Conservation (phyloP, 2,797 vertebrate genomes). For the Podarcis siculus region DNA sequence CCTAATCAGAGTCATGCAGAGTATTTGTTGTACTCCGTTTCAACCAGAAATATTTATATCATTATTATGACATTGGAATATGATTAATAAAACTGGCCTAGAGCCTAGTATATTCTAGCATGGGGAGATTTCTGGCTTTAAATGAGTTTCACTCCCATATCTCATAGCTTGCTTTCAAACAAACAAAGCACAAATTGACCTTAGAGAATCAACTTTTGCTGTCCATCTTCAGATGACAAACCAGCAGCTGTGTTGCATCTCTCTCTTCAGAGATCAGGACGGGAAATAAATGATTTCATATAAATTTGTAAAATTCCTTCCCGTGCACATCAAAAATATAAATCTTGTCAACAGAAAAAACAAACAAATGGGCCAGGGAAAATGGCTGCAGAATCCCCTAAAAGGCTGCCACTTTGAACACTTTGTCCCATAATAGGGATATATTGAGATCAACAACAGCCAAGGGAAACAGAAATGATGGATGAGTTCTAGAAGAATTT, state of each 20-base stretch:
- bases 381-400: not conserved
- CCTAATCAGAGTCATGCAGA: not conserved
- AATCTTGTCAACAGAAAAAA: not conserved
- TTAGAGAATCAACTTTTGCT: constrained; percentile 19
- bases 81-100: not conserved
- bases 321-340: not conserved
- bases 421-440: not conserved
- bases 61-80: constrained; percentile 3
- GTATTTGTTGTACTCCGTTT: not conserved
- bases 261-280: not conserved
- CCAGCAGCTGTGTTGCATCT: not conserved
- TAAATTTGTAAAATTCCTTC: not conserved
- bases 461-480: not conserved
- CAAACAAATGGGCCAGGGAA: not conserved
- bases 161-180: not conserved
- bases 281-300: not conserved
- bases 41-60: not conserved
- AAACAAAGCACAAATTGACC: constrained; percentile 2
- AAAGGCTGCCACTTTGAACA: not conserved
- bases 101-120: not conserved
- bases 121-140: not conserved
- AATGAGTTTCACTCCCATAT: not conserved
- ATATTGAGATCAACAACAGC: not conserved
- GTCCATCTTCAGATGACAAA: constrained; percentile 2
- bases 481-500: not conserved